A percentile compares a stretch with the other conserved stretches of the same genome.
phyloP scores from a whole-genome alignment of 2,113 vertebrate genomes.

The Syrrhaptes paradoxus region DNA sequence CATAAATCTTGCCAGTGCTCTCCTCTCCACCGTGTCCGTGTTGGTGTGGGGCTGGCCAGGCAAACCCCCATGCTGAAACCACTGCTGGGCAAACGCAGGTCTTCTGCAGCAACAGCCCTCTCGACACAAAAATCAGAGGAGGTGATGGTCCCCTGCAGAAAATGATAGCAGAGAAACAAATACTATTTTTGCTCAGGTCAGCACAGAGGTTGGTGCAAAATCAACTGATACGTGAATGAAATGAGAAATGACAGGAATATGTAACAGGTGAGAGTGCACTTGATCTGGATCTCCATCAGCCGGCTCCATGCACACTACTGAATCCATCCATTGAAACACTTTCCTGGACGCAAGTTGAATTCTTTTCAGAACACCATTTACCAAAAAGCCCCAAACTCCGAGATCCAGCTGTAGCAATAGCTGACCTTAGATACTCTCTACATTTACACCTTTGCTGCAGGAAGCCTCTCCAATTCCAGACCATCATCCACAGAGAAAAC shows the following conservation, averaged over 20 bases:
- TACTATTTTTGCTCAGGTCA: not conserved
- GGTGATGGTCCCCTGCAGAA: not conserved
- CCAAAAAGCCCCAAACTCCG: not conserved
- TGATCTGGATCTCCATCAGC: not conserved
- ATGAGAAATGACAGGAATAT: not conserved
- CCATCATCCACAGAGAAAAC: not conserved
- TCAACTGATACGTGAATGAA: not conserved
- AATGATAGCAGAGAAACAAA: not conserved
- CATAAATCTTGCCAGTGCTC: not conserved
- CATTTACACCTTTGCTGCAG: not conserved
- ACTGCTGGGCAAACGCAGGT: rapidly evolving
- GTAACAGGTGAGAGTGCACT: not conserved
- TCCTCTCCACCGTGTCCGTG: not conserved
- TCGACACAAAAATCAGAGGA: not conserved
- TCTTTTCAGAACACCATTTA: not conserved
- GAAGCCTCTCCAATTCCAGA: not conserved
- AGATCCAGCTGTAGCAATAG: not conserved
- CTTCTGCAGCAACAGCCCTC: not conserved
- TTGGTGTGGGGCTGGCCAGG: not conserved
- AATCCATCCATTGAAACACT: not conserved
- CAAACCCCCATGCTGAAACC: not conserved
- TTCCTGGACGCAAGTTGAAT: not conserved
- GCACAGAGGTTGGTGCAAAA: not conserved
- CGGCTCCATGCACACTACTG: not conserved
- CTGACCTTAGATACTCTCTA: not conserved